Evolutionary conservation across 2,113 vertebrate genomes (phyloP).

Genomic region (Myanophis thanlyinensis): DNA sequence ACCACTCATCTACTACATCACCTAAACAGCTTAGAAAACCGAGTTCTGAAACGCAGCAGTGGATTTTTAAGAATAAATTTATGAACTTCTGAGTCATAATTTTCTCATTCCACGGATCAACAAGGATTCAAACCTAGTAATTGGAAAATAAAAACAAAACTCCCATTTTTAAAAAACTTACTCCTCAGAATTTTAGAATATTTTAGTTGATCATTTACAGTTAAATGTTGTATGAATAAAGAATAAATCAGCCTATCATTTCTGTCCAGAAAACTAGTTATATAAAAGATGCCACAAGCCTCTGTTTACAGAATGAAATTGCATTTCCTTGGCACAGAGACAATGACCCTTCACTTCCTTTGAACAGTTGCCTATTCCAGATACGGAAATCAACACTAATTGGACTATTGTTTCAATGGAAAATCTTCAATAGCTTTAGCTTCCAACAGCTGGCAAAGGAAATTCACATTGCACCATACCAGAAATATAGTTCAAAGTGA

Average conservation of each 20-base stretch:
- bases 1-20: neutral
- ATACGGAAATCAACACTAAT: neutral
- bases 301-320: neutral
- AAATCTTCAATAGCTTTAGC: neutral
- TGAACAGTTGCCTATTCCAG: conserved; percentile 12
- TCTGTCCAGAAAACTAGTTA: neutral
- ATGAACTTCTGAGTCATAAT: neutral
- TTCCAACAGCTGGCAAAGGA: conserved; percentile 2
- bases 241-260: neutral
- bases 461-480: neutral
- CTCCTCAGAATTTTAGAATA: neutral
- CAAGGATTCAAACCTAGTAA: neutral
- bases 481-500: neutral
- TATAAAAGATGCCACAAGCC: conserved; percentile 28
- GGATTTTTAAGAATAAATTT: neutral
- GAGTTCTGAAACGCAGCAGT: neutral
- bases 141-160: neutral
- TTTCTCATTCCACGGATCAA: neutral
- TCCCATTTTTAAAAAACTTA: neutral
- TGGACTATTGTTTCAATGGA: neutral
- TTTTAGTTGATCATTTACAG: neutral
- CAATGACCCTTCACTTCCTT: conserved; percentile 1
- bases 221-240: neutral
- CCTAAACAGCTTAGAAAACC: neutral
- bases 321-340: fast-evolving